A percentile compares a stretch with the other conserved stretches of the same genome.
phyloP scores from a whole-genome alignment of 1,140 invertebrate species.

The Zaprionus lachaisei region DNA sequence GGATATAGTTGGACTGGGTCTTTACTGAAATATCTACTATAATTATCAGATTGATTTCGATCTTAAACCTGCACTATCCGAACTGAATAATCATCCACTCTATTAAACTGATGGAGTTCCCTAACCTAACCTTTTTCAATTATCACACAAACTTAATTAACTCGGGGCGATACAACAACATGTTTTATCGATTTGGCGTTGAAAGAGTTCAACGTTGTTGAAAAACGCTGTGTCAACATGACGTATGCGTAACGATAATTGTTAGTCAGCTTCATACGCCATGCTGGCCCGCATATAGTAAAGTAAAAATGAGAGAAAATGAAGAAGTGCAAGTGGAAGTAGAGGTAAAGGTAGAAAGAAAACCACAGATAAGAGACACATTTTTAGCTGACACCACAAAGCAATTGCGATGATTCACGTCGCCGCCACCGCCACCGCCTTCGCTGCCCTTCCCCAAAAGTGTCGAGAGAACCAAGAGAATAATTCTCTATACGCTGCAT shows the following conservation, averaged over 20 bases:
- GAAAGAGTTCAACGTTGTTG: constrained; percentile 24
- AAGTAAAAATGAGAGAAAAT: neutral
- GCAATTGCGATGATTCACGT: constrained; percentile 42
- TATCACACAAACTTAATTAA: constrained; percentile 5
- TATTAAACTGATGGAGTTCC: neutral
- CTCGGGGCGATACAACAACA: neutral
- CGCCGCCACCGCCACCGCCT: neutral
- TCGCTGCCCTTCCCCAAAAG: neutral
- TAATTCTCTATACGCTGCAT: constrained; percentile 29
- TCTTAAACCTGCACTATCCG: neutral
- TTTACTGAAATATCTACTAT: neutral
- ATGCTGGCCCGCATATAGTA: constrained; percentile 23
- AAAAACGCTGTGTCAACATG: constrained; percentile 38
- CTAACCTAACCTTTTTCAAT: neutral
- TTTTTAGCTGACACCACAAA: constrained; percentile 22
- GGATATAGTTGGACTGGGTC: neutral
- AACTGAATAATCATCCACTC: neutral
- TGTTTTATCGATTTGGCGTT: constrained; percentile 25
- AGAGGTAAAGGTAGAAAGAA: neutral
- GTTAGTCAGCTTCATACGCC: constrained; percentile 33
- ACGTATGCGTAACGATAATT: constrained; percentile 49
- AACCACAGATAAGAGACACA: constrained; percentile 14
- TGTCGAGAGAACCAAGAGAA: neutral
- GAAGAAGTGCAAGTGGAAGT: neutral
- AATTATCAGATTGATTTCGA: neutral